phyloP scores from a whole-genome alignment of 2,797 vertebrate genomes.

The Acanthiza pusilla region DNA sequence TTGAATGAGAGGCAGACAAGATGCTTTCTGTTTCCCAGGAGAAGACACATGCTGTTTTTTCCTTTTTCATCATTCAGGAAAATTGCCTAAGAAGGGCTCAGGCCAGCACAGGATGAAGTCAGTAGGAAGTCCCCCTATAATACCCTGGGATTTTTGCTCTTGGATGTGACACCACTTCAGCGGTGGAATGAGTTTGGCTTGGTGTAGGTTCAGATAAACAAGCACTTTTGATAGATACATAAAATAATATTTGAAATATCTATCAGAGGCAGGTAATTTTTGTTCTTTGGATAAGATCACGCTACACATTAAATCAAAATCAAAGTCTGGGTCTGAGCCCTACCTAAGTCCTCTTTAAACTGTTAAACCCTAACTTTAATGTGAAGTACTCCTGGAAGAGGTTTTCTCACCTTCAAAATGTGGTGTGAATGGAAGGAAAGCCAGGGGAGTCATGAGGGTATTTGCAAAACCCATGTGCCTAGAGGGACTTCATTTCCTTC shows the following conservation, averaged over 20 bases:
- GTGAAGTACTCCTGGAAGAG: neutral
- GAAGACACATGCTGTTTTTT: neutral
- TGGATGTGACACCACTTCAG: neutral
- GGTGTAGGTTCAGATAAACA: neutral
- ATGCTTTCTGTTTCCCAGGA: constrained; percentile 12
- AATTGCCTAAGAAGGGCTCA: constrained; percentile 17
- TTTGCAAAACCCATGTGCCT: neutral
- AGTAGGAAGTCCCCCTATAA: neutral
- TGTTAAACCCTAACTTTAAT: neutral
- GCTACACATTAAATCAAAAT: neutral
- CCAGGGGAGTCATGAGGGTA: neutral
- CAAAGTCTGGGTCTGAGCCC: neutral
- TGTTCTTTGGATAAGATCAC: neutral
- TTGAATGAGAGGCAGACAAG: constrained; percentile 15
- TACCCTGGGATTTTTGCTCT: neutral
- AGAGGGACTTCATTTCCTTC: neutral
- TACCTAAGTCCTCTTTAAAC: neutral
- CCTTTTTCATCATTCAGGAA: constrained; percentile 3
- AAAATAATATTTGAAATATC: neutral
- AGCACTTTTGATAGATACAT: neutral
- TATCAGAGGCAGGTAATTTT: neutral
- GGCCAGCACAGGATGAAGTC: neutral
- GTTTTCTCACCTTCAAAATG: neutral
- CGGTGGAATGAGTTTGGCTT: neutral
- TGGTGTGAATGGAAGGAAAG: neutral